A percentile compares a stretch with the other conserved stretches of the same genome.
These are phyloP conservation scores for Sebastes hubbsi DNA, from an alignment of 2,797 vertebrate species.

Conservation along the genomic window DNA sequence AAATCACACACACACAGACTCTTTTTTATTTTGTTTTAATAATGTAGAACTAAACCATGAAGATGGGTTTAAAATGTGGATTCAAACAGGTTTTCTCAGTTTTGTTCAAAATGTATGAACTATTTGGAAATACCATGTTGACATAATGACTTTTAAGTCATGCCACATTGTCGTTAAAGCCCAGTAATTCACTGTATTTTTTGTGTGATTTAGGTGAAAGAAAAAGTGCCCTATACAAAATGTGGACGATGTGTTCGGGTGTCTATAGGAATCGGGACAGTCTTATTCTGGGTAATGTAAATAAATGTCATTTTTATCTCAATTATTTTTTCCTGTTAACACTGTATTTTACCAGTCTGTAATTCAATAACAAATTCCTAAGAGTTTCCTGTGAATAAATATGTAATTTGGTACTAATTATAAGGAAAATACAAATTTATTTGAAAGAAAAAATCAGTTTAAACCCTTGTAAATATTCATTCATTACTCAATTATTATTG, in stretches of 20 bases:
- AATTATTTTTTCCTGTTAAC: not conserved
- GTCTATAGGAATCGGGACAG: conserved; percentile 88
- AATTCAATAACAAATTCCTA: not conserved
- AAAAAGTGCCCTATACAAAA: conserved; percentile 87
- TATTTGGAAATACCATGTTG: not conserved
- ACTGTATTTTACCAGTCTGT: not conserved
- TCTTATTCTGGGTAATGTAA: conserved; percentile 92
- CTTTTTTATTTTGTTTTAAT: not conserved
- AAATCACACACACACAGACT: conserved; percentile 4
- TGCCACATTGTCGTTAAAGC: not conserved
- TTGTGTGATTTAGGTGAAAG: conserved; percentile 80
- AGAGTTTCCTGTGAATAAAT: not conserved
- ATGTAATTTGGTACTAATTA: not conserved
- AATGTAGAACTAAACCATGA: not conserved
- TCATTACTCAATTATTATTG: not conserved
- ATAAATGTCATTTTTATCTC: not conserved
- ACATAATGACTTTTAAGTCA: not conserved
- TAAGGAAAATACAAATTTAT: not conserved
- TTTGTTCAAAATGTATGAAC: not conserved
- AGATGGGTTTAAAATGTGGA: not conserved
- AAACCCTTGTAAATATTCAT: not conserved
- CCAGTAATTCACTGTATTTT: not conserved
- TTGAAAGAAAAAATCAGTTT: not conserved
- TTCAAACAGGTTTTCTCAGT: not conserved
- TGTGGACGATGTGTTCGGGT: conserved; percentile 87